These are phyloP conservation scores for Sabatieria punctata DNA, from an alignment of 2,888 invertebrate genomes.

Conservation along the genomic window DNA sequence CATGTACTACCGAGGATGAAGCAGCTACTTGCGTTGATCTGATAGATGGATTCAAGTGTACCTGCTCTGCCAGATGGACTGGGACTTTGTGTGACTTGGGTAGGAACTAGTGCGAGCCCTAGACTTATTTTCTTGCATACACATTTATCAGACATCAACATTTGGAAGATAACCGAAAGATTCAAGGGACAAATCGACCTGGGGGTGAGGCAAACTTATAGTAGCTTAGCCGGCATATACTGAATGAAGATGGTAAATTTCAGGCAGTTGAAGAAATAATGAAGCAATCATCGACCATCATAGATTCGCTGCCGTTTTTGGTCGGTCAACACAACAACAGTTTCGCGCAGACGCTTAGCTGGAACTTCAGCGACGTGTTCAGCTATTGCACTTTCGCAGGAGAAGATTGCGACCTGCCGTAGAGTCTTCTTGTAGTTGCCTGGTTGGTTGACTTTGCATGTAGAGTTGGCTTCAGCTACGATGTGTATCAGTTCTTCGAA, in stretches of 20 bases:
- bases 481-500: too few relatives aligned
- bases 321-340: neutral
- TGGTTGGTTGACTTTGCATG: too few relatives aligned
- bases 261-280: conserved; percentile 1
- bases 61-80: conserved; percentile 1
- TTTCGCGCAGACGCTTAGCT: neutral
- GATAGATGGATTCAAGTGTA: conserved; percentile 5
- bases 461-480: too few relatives aligned
- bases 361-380: neutral
- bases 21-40: conserved; percentile 4
- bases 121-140: too few relatives aligned
- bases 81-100: neutral
- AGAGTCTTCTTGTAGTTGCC: too few relatives aligned
- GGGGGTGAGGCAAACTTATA: too few relatives aligned
- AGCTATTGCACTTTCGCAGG: neutral
- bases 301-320: conserved; percentile 3
- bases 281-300: neutral
- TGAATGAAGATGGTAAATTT: neutral
- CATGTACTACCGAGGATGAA: too few relatives aligned
- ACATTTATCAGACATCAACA: too few relatives aligned
- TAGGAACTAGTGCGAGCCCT: too few relatives aligned
- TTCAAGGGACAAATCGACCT: too few relatives aligned
- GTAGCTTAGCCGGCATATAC: neutral
- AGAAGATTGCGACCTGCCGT: neutral
- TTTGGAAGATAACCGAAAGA: neutral